phyloP scores from a whole-genome alignment of 2,888 invertebrate species.

The Calameuta pallipes region DNA sequence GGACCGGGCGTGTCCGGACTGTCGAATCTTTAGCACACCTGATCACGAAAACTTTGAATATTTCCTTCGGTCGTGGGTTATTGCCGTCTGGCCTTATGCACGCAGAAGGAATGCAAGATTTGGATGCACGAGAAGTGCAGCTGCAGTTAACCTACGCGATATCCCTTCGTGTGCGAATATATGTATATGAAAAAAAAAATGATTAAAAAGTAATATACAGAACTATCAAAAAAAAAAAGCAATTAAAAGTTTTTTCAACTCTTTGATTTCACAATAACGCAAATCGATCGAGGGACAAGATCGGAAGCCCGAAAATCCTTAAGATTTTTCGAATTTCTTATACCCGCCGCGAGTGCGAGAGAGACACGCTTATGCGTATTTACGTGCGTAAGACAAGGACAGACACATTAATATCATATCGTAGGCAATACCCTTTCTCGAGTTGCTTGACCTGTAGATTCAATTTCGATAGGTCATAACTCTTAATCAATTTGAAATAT shows the following conservation, averaged over 20 bases:
- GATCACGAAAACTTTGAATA: not conserved
- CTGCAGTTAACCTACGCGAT: not conserved
- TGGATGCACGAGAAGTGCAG: not conserved
- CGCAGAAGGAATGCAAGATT: not conserved
- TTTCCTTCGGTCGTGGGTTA: not conserved
- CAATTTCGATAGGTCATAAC: not conserved
- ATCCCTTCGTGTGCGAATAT: not conserved
- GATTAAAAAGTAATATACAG: too few relatives aligned
- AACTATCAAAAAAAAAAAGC: too few relatives aligned
- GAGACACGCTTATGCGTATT: not conserved
- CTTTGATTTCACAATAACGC: not conserved
- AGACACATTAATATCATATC: not conserved
- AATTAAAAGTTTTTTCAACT: too few relatives aligned
- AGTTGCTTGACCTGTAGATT: not conserved
- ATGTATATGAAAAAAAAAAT: too few relatives aligned
- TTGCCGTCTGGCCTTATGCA: not conserved
- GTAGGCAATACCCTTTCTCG: not conserved
- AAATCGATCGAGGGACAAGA: not conserved
- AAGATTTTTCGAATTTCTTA: not conserved
- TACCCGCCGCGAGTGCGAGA: not conserved
- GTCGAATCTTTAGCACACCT: not conserved
- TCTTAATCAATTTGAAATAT: not conserved
- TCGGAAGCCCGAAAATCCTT: not conserved
- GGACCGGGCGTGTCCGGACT: not conserved
- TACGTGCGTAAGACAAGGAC: not conserved